A percentile compares a stretch with the other conserved stretches of the same genome.
Conservation (phyloP, 2,797 vertebrate genomes). For the Enteromius mattozi region DNA sequence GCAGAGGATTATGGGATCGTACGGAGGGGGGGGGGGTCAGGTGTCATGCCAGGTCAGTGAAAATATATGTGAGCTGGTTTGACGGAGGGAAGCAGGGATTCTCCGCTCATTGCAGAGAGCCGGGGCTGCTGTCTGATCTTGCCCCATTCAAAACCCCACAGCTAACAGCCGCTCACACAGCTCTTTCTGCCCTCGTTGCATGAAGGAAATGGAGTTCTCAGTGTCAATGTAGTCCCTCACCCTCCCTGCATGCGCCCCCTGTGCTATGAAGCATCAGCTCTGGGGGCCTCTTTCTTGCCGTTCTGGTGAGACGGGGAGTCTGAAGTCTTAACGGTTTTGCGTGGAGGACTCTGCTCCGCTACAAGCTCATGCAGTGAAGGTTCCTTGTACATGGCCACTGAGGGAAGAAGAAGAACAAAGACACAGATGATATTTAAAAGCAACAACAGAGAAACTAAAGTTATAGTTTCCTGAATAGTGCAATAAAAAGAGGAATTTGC, state of each 20-base stretch:
- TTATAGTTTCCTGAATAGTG: background rate
- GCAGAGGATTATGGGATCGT: background rate
- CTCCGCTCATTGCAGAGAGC: constrained; percentile 7
- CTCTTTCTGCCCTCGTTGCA: constrained; percentile 66
- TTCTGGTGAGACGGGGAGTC: constrained; percentile 75
- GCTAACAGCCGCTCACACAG: constrained; percentile 14
- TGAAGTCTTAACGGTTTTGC: constrained; percentile 80
- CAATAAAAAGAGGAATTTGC: background rate
- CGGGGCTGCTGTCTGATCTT: constrained; percentile 29
- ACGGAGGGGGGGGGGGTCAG: background rate
- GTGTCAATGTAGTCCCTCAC: constrained; percentile 61
- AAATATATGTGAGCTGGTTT: constrained; percentile 35
- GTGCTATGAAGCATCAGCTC: constrained; percentile 80
- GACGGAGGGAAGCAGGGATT: constrained; percentile 3
- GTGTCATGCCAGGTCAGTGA: constrained; percentile 47
- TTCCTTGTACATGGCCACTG: constrained; percentile 99
- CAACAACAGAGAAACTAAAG: constrained; percentile 39
- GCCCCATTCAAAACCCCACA: constrained; percentile 2
- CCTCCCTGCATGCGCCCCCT: constrained; percentile 74
- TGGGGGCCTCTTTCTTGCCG: constrained; percentile 77
- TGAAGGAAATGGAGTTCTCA: constrained; percentile 62
- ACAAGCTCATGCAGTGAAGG: constrained; percentile 92
- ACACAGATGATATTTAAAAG: constrained; percentile 29
- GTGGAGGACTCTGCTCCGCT: constrained; percentile 79
- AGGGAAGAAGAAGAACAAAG: constrained; percentile 54